Percentiles rank a stretch among this genome's conserved stretches.
These are phyloP conservation scores for Morpho deidamia DNA, from an alignment of 2,888 invertebrate genomes.

Conservation along the genomic window DNA sequence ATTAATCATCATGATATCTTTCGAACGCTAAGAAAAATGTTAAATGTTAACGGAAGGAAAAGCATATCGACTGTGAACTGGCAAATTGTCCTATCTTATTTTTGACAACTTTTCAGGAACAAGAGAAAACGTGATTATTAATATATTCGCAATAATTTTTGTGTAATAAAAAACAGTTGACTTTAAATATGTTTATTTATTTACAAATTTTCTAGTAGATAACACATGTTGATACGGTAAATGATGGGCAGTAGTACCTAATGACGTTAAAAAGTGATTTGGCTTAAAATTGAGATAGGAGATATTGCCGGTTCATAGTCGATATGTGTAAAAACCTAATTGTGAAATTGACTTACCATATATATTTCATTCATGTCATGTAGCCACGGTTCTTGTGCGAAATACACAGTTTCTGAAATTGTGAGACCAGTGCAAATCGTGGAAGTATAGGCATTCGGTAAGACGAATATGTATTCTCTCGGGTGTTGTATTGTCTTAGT, in stretches of 20 bases:
- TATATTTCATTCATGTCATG: constrained; percentile 84
- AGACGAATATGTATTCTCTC: constrained; percentile 92
- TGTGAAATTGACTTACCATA: constrained; percentile 67
- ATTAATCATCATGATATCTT: not conserved
- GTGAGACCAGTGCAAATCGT: constrained; percentile 93
- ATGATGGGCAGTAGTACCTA: too few relatives aligned
- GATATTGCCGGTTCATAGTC: too few relatives aligned
- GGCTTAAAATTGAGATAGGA: too few relatives aligned
- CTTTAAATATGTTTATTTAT: too few relatives aligned
- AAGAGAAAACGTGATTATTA: too few relatives aligned
- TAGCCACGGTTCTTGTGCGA: constrained; percentile 90
- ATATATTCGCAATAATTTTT: too few relatives aligned
- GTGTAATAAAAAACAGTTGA: too few relatives aligned
- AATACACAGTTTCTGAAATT: constrained; percentile 95
- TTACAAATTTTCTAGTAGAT: too few relatives aligned
- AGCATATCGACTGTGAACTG: not conserved
- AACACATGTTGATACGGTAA: too few relatives aligned
- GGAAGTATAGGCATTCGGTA: constrained; percentile 91
- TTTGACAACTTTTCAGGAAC: too few relatives aligned
- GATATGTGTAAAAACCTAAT: too few relatives aligned
- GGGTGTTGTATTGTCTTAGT: constrained; percentile 89
- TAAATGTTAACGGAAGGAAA: not conserved
- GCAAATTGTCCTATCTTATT: not conserved
- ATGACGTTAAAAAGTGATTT: too few relatives aligned
- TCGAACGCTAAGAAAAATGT: not conserved